A percentile compares a stretch with the other conserved stretches of the same genome.
Evolutionary conservation across 2,797 vertebrate genomes (phyloP).

Genomic region (Iguana delicatissima): DNA sequence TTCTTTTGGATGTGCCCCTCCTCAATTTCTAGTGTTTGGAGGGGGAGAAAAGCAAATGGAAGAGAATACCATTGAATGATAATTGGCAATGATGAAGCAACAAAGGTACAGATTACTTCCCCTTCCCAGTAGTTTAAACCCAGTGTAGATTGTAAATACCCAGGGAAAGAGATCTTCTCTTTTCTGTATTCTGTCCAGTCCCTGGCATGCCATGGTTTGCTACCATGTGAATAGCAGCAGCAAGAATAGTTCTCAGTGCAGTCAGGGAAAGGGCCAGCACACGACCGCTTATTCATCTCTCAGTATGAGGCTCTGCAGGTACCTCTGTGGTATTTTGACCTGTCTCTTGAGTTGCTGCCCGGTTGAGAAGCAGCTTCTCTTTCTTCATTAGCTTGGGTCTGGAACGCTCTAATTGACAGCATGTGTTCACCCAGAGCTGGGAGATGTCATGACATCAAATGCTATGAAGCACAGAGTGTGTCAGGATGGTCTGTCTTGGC

Average conservation of each 20-base stretch:
- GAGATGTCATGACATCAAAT: conserved; percentile 61
- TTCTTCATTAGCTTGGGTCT: conserved; percentile 47
- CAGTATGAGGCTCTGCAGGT: neutral
- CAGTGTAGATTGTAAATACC: neutral
- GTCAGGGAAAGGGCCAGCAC: neutral
- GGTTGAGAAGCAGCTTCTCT: conserved; percentile 27
- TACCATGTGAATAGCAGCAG: neutral
- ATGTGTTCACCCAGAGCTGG: conserved; percentile 60
- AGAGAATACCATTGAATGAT: neutral
- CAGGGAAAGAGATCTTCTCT: neutral
- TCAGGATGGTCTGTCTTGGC: conserved; percentile 35
- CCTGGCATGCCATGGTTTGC: neutral
- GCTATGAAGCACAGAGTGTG: conserved; percentile 53
- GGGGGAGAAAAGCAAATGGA: neutral
- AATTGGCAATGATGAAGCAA: neutral
- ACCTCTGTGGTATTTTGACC: neutral
- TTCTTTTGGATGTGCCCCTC: neutral
- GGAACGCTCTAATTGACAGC: conserved; percentile 61
- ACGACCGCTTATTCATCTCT: neutral
- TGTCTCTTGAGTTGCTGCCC: neutral
- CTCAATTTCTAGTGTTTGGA: neutral
- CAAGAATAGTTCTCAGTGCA: neutral
- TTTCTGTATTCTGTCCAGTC: neutral
- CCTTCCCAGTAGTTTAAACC: neutral
- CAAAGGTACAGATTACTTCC: neutral